phyloP scores from a whole-genome alignment of 1,140 invertebrate genomes.

The Tribolium castaneum region DNA sequence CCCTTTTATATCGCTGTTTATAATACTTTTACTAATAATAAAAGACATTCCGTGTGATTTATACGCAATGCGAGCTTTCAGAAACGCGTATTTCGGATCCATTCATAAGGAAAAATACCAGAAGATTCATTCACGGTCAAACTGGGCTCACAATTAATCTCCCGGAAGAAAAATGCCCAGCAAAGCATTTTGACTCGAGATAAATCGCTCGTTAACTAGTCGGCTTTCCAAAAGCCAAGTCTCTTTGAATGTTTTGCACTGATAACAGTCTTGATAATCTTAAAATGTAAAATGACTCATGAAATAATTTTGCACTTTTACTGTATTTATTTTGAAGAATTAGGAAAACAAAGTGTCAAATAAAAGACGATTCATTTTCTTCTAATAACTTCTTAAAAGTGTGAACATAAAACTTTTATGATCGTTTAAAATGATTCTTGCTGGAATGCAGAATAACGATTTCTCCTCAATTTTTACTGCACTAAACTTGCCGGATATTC shows the following conservation, averaged over 20 bases:
- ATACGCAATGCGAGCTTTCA: conserved; percentile 9
- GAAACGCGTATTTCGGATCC: background rate
- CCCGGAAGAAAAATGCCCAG: background rate
- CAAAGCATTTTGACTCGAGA: conserved; percentile 15
- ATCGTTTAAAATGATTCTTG: background rate
- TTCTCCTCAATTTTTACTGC: background rate
- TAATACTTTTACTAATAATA: conserved; percentile 28
- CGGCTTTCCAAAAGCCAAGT: background rate
- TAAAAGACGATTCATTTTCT: background rate
- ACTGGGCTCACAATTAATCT: background rate
- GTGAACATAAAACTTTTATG: conserved; percentile 19
- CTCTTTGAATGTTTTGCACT: background rate
- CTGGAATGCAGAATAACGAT: conserved; percentile 3
- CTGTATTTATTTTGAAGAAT: background rate
- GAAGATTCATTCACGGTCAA: background rate
- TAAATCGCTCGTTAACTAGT: background rate
- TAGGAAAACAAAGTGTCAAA: conserved; percentile 1
- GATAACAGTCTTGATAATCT: background rate
- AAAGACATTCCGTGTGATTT: conserved; percentile 3
- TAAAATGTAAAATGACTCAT: background rate
- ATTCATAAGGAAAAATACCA: background rate
- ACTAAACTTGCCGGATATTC: background rate
- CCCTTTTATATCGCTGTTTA: conserved; percentile 22
- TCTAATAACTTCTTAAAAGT: conserved; percentile 10
- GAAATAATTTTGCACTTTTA: background rate